Percentiles rank a stretch among this genome's conserved stretches.
Conservation (phyloP, 64 coral and sea anemone species). For the Pocillopora damicornis region DNA sequence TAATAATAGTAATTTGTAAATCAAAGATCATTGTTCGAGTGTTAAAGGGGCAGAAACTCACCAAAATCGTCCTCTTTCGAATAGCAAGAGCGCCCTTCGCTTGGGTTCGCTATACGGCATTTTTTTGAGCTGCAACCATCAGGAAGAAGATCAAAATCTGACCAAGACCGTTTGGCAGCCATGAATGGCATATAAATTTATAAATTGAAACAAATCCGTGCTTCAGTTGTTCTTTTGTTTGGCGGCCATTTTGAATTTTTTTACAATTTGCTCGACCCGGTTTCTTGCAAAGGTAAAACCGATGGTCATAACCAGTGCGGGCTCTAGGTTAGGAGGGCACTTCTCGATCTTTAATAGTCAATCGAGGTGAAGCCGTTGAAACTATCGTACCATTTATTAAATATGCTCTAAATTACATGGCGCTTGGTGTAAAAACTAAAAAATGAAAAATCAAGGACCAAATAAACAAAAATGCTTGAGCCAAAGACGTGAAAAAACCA, state of each 20-base stretch:
- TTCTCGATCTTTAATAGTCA: too few species aligned
- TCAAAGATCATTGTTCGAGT: neutral
- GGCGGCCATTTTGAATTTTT: neutral
- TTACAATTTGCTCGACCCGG: neutral
- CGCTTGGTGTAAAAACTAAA: too few species aligned
- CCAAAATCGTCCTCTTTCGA: neutral
- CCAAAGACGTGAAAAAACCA: too few species aligned
- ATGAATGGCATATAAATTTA: neutral
- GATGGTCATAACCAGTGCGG: neutral
- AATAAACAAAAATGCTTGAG: too few species aligned
- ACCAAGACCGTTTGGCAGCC: conserved; percentile 3
- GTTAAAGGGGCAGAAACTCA: neutral
- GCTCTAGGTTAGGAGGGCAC: neutral
- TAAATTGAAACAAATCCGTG: neutral
- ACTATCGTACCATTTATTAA: too few species aligned
- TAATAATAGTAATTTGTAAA: neutral
- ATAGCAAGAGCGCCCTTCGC: neutral
- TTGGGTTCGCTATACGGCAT: neutral
- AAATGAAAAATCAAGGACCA: too few species aligned
- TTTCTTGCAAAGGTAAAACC: neutral
- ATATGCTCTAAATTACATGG: too few species aligned
- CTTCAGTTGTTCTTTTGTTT: neutral
- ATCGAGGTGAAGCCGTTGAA: too few species aligned
- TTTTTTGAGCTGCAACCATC: neutral
- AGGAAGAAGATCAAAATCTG: neutral